Evolutionary conservation across 2,797 vertebrate species (phyloP), one percentile per base, ranked within the genome.

Genomic region (Tenualosa ilisha): DNA sequence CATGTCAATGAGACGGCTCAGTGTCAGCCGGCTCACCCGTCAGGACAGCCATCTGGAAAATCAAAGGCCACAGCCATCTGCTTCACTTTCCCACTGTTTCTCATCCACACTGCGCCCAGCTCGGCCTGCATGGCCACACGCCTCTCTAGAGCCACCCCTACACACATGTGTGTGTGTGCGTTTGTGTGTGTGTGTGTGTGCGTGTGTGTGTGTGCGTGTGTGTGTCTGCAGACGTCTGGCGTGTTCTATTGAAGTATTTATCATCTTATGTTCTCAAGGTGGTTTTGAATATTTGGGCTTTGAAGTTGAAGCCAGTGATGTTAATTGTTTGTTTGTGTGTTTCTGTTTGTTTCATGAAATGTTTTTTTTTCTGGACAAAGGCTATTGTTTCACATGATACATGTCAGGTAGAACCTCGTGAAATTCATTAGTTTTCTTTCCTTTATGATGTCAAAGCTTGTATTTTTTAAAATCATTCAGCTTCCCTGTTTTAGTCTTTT

Each of bases 41-140:
- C 88, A 89, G 94, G 95, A 95, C 94, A 94, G 94, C 96, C 95
- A 96, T 96, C 95, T 96, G 95, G 95, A 96, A 95, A 95, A 95
- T 96, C 94, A 95, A 96, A 95, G 94, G 94, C 93, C 95, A 93
- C 91, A 88, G 92, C 95, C 96, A 96, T 96, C 95, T 96, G 95
- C 94, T 95, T 91, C 92, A 92, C 94, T 95, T 94, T 94, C 94
- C 94, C 93, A 93, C 95, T 94, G 92, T 91, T 94, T 94, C 90
- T 79, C 72, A 79, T 79, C 72, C 37, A 43, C 72, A 79, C 72
- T 20, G 72, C 26, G 15, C 26, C 68, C 31, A 12, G 37, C 31
- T 17, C 68, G 12, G 15, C 24, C 68, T 20, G 37, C 68, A 40
- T 31, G 3, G 15, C 24, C 37, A 46, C 40, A 12, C 72, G 72